These are phyloP conservation scores for Pseudomyrmex gracilis DNA, from an alignment of 1,140 invertebrate species.

Conservation along the genomic window DNA sequence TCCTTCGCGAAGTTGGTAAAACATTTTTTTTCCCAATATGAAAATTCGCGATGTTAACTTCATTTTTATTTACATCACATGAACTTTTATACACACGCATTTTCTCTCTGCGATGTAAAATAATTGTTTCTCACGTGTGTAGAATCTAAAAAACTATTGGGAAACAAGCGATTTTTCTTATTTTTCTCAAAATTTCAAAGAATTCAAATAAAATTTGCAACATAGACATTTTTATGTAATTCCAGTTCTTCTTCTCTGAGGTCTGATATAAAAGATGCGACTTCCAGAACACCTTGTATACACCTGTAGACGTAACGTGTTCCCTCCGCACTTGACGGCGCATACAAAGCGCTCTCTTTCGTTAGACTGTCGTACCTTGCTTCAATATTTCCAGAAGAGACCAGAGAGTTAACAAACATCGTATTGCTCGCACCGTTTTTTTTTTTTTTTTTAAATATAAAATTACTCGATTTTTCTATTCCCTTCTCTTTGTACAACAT, in stretches of 20 bases:
- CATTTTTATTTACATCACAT: background rate
- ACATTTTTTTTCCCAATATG: background rate
- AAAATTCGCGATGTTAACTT: background rate
- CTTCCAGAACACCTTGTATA: constrained; percentile 9
- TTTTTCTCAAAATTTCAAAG: background rate
- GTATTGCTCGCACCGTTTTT: too few species aligned
- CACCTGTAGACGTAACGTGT: background rate
- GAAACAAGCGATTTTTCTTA: background rate
- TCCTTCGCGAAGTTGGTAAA: background rate
- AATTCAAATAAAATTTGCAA: background rate
- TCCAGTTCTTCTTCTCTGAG: background rate
- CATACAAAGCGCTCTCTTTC: constrained; percentile 14
- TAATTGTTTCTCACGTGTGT: too few species aligned
- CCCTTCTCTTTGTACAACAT: too few species aligned
- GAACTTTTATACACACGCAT: too few species aligned
- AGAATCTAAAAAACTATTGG: background rate
- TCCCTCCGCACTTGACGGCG: background rate
- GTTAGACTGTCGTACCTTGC: background rate
- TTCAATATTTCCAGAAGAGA: background rate
- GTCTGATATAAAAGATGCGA: background rate
- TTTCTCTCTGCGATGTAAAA: too few species aligned
- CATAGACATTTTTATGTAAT: background rate
- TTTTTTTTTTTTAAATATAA: too few species aligned
- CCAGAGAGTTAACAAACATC: too few species aligned
- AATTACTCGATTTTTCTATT: too few species aligned